Percentiles rank a stretch among this genome's conserved stretches.
phyloP scores from a whole-genome alignment of 2,888 invertebrate species.

The Noctuana brunneofusca region DNA sequence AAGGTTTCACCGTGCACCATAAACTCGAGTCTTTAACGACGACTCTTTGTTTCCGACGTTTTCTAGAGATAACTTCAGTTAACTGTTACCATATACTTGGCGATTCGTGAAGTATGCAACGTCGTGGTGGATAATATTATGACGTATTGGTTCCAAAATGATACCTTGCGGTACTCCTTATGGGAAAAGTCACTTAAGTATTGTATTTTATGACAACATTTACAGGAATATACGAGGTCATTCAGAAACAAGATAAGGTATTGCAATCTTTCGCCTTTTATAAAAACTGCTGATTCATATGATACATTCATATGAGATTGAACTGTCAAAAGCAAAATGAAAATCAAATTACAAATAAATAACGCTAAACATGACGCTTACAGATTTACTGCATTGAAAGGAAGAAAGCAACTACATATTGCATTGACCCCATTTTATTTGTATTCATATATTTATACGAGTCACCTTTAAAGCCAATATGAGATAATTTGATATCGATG shows the following conservation, averaged over 20 bases:
- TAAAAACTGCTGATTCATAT: background rate
- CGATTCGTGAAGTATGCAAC: slow-evolving; percentile 7
- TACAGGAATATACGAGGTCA: background rate
- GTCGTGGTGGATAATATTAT: slow-evolving; percentile 7
- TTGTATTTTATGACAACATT: background rate
- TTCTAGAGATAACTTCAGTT: slow-evolving; percentile 22
- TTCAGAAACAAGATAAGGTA: background rate
- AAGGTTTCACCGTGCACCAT: slow-evolving; percentile 34
- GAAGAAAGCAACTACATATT: slow-evolving; percentile 20
- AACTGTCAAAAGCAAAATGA: slow-evolving; percentile 14
- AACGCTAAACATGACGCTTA: slow-evolving; percentile 20
- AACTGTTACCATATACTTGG: slow-evolving; percentile 6
- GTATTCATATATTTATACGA: slow-evolving; percentile 16
- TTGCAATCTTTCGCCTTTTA: background rate
- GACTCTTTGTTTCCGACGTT: slow-evolving; percentile 30
- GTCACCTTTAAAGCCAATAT: slow-evolving; percentile 21
- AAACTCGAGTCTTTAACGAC: slow-evolving; percentile 27
- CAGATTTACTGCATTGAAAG: slow-evolving; percentile 6
- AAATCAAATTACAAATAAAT: slow-evolving; percentile 9
- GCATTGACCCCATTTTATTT: slow-evolving; percentile 22
- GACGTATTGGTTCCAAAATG: background rate
- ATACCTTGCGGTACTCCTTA: slow-evolving; percentile 16
- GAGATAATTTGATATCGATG: slow-evolving; percentile 26
- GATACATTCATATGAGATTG: background rate
- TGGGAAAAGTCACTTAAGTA: background rate